Conservation (phyloP, 2,113 vertebrate genomes). For the Paedocypris sp. region DNA sequence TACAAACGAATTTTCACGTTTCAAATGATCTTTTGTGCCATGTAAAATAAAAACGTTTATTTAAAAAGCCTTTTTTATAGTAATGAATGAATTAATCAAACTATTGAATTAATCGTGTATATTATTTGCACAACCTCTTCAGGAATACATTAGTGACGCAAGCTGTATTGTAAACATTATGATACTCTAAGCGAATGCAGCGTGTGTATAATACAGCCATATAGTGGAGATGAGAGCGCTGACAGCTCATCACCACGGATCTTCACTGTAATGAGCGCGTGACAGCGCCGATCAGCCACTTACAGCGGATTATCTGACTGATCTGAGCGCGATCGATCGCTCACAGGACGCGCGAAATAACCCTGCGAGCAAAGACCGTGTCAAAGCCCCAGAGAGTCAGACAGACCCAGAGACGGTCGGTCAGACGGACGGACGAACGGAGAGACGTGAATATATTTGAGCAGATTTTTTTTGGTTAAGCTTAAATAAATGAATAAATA, state of each 20-base stretch:
- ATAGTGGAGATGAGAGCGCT: too few species aligned
- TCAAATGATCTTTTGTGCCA: too few species aligned
- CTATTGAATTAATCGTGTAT: too few species aligned
- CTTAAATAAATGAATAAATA: too few species aligned
- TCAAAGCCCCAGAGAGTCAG: conserved; percentile 1
- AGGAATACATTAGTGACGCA: too few species aligned
- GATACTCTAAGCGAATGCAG: not conserved
- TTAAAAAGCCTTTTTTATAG: too few species aligned
- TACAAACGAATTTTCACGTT: not conserved
- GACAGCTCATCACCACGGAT: too few species aligned
- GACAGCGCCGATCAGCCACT: conserved; percentile 43
- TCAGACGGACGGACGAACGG: not conserved
- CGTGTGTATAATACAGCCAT: too few species aligned
- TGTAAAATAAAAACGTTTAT: too few species aligned
- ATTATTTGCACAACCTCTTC: too few species aligned
- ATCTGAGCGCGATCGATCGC: conserved; percentile 42
- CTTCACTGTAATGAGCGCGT: conserved; percentile 45
- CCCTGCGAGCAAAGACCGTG: conserved; percentile 23
- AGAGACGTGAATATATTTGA: not conserved
- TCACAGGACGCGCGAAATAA: conserved; percentile 29
- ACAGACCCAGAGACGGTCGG: not conserved
- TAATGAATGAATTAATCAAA: too few species aligned
- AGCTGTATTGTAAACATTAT: not conserved
- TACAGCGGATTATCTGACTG: conserved; percentile 44
- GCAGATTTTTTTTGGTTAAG: too few species aligned